These are phyloP conservation scores for Dryobates pubescens DNA, from an alignment of 2,797 vertebrate species.

Conservation along the genomic window DNA sequence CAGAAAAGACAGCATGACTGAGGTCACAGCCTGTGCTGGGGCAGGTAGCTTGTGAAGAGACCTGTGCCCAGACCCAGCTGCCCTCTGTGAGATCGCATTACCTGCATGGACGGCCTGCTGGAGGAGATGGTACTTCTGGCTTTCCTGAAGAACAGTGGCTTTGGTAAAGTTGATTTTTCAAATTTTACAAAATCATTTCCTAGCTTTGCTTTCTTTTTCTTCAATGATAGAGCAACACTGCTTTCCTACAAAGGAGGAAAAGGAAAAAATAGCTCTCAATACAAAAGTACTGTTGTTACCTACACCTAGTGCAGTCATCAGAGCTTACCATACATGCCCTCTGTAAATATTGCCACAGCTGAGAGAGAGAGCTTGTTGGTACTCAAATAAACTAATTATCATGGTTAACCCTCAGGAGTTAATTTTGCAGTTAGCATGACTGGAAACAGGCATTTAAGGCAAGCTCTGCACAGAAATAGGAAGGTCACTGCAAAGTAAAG, in stretches of 20 bases:
- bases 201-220: conserved; percentile 60
- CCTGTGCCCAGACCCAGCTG: neutral
- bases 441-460: neutral
- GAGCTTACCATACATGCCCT: neutral
- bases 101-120: conserved; percentile 56
- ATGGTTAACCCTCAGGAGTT: neutral
- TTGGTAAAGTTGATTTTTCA: conserved; percentile 74
- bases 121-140: conserved; percentile 30
- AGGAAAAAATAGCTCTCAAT: neutral
- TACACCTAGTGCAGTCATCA: neutral
- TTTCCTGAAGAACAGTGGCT: conserved; percentile 85
- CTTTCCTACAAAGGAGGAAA: conserved; percentile 59
- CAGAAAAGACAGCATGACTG: neutral
- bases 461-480: neutral
- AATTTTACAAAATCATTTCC: conserved; percentile 75
- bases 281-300: neutral
- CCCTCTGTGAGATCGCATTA: neutral
- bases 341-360: neutral
- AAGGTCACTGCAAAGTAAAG: neutral
- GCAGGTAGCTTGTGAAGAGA: neutral
- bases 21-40: neutral
- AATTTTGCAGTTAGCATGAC: neutral
- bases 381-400: neutral
- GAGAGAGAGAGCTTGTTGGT: neutral
- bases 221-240: neutral